Evolutionary conservation across 2,113 vertebrate genomes (phyloP).

Genomic region (Emydura subglobosa): DNA sequence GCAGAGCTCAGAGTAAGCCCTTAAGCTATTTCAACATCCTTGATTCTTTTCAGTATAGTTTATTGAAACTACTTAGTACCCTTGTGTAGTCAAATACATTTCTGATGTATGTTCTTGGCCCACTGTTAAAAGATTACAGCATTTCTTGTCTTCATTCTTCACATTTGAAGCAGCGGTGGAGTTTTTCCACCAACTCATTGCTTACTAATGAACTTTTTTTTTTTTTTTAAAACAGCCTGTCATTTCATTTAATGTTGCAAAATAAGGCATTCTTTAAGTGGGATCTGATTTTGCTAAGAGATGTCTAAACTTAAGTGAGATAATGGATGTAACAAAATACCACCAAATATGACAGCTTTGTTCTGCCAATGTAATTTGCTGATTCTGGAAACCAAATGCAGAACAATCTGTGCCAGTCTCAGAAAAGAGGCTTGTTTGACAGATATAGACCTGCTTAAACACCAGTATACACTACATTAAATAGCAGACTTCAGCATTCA

Average conservation of each 20-base stretch:
- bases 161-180: conserved; percentile 58
- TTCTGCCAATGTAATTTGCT: conserved; percentile 79
- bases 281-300: conserved; percentile 80
- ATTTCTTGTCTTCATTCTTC: conserved; percentile 59
- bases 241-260: conserved; percentile 83
- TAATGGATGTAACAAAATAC: conserved; percentile 82
- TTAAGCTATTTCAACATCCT: conserved; percentile 61
- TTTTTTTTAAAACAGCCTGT: conserved; percentile 62
- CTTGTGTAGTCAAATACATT: conserved; percentile 43
- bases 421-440: conserved; percentile 67
- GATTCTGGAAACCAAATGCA: conserved; percentile 76
- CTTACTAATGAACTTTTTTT: conserved; percentile 77
- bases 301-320: conserved; percentile 82
- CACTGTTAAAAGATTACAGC: conserved; percentile 30
- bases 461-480: conserved; percentile 48
- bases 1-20: conserved; percentile 51
- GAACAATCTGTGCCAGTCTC: conserved; percentile 74
- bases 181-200: conserved; percentile 65
- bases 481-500: conserved; percentile 64
- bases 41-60: conserved; percentile 59
- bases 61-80: conserved; percentile 57
- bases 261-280: conserved; percentile 80
- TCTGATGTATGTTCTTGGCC: conserved; percentile 62
- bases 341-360: conserved; percentile 80
- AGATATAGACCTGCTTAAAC: conserved; percentile 72